These are phyloP conservation scores for Bombus cullumanus DNA, from an alignment of 1,140 invertebrate genomes.

Conservation along the genomic window DNA sequence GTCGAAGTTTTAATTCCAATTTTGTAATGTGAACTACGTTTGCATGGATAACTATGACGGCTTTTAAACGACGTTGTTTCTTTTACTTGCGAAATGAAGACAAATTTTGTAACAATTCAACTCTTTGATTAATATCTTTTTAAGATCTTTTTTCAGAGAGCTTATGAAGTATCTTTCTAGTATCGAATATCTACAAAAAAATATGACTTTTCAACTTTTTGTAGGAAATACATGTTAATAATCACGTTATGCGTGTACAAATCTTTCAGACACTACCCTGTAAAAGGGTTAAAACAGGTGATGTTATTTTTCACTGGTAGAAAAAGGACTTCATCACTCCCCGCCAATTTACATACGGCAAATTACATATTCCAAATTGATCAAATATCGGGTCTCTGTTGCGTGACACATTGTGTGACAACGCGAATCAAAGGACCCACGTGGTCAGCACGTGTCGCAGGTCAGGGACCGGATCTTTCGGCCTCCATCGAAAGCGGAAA, in stretches of 20 bases:
- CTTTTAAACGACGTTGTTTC: no score
- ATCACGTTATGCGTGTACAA: no score
- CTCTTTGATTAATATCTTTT: no score
- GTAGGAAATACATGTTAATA: no score
- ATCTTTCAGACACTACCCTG: no score
- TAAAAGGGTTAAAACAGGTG: background rate
- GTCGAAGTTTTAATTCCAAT: background rate
- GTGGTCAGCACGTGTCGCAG: slow-evolving; percentile 74
- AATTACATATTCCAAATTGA: background rate
- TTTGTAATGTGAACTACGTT: background rate
- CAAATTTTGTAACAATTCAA: no score
- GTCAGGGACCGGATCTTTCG: slow-evolving; percentile 62
- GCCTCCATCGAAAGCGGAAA: slow-evolving; percentile 64
- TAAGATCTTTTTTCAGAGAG: no score
- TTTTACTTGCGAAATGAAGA: no score
- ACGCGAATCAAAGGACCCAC: slow-evolving; percentile 73
- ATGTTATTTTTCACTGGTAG: background rate
- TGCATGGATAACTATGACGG: background rate
- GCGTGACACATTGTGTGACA: slow-evolving; percentile 65
- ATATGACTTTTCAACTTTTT: no score
- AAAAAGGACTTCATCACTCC: background rate
- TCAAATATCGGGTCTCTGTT: background rate
- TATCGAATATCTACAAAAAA: no score
- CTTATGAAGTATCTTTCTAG: no score
- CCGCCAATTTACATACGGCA: background rate